A percentile compares a stretch with the other conserved stretches of the same genome.
These are phyloP conservation scores for Hydrotaea diabolus DNA, from an alignment of 2,888 invertebrate species.

Conservation along the genomic window DNA sequence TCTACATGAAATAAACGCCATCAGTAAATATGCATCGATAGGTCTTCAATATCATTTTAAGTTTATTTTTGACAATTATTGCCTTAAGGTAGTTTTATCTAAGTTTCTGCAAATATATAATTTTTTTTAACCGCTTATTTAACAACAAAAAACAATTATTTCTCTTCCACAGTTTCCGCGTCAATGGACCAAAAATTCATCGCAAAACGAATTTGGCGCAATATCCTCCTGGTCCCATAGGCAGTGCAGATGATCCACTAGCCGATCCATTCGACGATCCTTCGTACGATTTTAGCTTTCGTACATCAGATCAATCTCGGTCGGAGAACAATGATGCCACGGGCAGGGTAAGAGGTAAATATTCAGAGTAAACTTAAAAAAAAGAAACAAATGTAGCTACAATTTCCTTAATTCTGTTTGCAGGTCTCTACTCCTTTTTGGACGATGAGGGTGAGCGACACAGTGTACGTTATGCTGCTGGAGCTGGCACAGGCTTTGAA, in stretches of 20 bases:
- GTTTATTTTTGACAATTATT: too few relatives aligned
- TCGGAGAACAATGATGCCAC: slow-evolving; percentile 85
- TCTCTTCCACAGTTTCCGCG: slow-evolving; percentile 83
- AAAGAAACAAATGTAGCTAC: too few relatives aligned
- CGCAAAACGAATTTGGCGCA: slow-evolving; percentile 88
- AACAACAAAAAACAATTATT: too few relatives aligned
- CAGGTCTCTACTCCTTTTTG: slow-evolving; percentile 86
- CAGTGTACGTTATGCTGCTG: slow-evolving; percentile 89
- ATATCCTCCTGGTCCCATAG: slow-evolving; percentile 84
- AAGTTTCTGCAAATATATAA: too few relatives aligned
- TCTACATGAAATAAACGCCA: too few relatives aligned
- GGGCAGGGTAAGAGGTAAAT: slow-evolving; percentile 84
- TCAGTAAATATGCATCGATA: too few relatives aligned
- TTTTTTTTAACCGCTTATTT: too few relatives aligned
- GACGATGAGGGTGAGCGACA: slow-evolving; percentile 90
- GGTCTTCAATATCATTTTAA: too few relatives aligned
- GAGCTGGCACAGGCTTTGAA: slow-evolving; percentile 88
- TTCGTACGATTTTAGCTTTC: slow-evolving; percentile 86
- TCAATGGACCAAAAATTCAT: slow-evolving; percentile 88
- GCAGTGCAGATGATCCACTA: slow-evolving; percentile 87
- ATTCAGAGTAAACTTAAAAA: neutral
- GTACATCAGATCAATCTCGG: slow-evolving; percentile 86
- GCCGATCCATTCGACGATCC: slow-evolving; percentile 90
- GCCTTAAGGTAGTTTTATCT: too few relatives aligned
- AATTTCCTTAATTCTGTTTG: neutral